Evolutionary conservation across 2,888 invertebrate genomes (phyloP).

Genomic region (Nephrocerus scutellatus): DNA sequence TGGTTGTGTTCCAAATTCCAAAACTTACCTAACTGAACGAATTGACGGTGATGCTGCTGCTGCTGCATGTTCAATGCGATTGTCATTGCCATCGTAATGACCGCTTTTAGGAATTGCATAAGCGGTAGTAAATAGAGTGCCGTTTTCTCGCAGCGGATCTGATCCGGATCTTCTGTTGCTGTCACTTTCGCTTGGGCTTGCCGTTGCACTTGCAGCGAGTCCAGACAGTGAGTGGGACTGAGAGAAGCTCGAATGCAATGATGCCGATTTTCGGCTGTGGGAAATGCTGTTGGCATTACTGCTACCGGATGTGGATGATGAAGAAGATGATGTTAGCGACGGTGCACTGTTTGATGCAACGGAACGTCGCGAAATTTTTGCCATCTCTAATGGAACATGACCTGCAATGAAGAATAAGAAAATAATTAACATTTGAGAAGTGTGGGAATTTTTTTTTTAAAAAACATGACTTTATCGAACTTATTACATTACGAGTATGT

Average conservation of each 20-base stretch:
- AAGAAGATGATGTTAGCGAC: constrained; percentile 35
- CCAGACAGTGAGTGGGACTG: constrained; percentile 17
- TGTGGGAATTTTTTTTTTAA: too few relatives aligned
- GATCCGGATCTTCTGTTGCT: constrained; percentile 11
- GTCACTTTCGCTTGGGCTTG: constrained; percentile 15
- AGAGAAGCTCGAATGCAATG: constrained; percentile 17
- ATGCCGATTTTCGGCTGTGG: constrained; percentile 15
- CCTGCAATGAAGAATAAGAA: constrained; percentile 30
- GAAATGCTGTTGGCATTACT: constrained; percentile 23
- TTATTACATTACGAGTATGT: too few relatives aligned
- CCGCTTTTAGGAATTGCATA: constrained; percentile 22
- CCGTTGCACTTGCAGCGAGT: too few relatives aligned
- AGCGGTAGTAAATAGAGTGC: constrained; percentile 14
- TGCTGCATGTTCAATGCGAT: constrained; percentile 20
- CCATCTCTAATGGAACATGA: constrained; percentile 49
- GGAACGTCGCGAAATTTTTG: constrained; percentile 48
- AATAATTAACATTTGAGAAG: constrained; percentile 2
- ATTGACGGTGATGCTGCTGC: constrained; percentile 23
- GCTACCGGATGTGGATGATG: constrained; percentile 29
- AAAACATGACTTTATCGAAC: too few relatives aligned
- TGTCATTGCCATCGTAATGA: constrained; percentile 12
- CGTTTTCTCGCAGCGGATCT: too few relatives aligned
- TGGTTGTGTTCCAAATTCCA: constrained; percentile 5
- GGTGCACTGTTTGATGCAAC: constrained; percentile 32
- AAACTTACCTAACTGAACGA: constrained; percentile 8